Percentiles rank a stretch among this genome's conserved stretches.
Evolutionary conservation across 1,140 invertebrate genomes (phyloP).

Genomic region (Pinna nobilis): DNA sequence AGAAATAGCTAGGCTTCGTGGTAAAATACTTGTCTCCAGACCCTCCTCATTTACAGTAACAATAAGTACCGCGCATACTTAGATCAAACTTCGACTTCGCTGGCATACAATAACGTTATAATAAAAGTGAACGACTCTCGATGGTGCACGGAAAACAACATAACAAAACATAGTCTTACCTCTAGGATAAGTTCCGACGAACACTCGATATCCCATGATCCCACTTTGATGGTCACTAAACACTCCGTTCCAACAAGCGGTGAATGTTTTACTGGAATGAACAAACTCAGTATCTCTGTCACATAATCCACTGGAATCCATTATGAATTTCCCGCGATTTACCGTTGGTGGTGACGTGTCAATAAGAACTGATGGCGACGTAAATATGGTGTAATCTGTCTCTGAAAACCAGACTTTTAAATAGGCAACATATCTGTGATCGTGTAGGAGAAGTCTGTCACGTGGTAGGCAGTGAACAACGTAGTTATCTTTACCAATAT

Average conservation of each 20-base stretch:
- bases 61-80: too few species aligned
- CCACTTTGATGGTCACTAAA: constrained; percentile 50
- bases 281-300: constrained; percentile 47
- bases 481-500: constrained; percentile 38
- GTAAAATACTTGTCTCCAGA: too few species aligned
- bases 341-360: constrained; percentile 46
- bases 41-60: too few species aligned
- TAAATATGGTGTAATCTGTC: constrained; percentile 20
- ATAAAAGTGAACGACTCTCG: background rate
- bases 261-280: constrained; percentile 23
- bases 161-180: constrained; percentile 39
- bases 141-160: background rate
- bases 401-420: constrained; percentile 47
- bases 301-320: constrained; percentile 37
- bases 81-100: background rate
- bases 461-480: constrained; percentile 47
- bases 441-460: constrained; percentile 16
- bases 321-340: constrained; percentile 35
- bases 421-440: constrained; percentile 43
- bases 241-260: constrained; percentile 48
- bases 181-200: constrained; percentile 42
- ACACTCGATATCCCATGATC: constrained; percentile 33
- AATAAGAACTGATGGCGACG: constrained; percentile 37
- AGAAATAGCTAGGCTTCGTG: too few species aligned
- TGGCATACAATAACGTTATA: background rate